phyloP scores from a whole-genome alignment of 2,888 invertebrate species.

The Drosophila formosana region DNA sequence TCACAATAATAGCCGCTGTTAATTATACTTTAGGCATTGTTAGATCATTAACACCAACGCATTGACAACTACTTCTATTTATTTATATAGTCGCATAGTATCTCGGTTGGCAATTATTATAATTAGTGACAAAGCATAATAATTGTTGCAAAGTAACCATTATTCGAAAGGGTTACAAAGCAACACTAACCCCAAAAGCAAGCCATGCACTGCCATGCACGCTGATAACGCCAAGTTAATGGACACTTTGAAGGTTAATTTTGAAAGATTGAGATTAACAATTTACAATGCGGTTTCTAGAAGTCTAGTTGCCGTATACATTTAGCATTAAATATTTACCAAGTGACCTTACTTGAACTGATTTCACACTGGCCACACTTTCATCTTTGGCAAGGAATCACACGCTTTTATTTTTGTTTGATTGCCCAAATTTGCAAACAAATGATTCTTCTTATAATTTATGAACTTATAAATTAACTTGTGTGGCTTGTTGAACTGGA shows the following conservation, averaged over 20 bases:
- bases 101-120: conserved; percentile 55
- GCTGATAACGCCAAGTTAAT: conserved; percentile 53
- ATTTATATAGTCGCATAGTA: conserved; percentile 9
- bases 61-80: conserved; percentile 42
- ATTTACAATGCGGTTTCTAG: not conserved
- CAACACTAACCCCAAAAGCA: conserved; percentile 54
- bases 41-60: conserved; percentile 60
- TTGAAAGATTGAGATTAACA: conserved; percentile 26
- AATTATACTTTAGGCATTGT: conserved; percentile 57
- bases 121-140: conserved; percentile 62
- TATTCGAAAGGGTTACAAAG: conserved; percentile 42
- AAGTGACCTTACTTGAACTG: conserved; percentile 1
- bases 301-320: not conserved
- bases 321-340: not conserved
- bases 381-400: not conserved
- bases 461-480: conserved; percentile 14
- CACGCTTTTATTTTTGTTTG: conserved; percentile 14
- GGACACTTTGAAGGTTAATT: conserved; percentile 34
- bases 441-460: conserved; percentile 20
- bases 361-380: conserved; percentile 2
- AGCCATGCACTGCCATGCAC: conserved; percentile 47
- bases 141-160: conserved; percentile 51
- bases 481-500: conserved; percentile 19
- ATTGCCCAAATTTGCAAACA: not conserved
- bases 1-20: conserved; percentile 32